Conservation (phyloP, 2,888 invertebrate species). For the Achlya flavicornis region DNA sequence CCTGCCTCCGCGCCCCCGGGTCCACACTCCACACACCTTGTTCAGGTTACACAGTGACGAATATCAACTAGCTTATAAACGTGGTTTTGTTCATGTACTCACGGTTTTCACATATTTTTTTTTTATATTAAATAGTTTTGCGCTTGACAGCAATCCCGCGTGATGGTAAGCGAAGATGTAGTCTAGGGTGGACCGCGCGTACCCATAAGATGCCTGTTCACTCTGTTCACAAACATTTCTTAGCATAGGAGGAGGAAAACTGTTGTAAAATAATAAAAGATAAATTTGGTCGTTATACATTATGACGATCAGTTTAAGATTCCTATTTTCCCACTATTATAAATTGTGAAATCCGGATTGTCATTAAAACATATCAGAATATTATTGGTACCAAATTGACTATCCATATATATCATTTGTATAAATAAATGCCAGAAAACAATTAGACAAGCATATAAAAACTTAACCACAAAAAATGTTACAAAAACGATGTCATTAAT, state of each 20-base stretch:
- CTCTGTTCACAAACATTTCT: too few species aligned
- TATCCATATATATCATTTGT: background rate
- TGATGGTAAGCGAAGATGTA: too few species aligned
- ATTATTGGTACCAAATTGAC: background rate
- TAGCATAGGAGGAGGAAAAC: too few species aligned
- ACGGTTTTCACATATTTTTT: background rate
- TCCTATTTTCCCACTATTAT: too few species aligned
- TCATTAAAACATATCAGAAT: background rate
- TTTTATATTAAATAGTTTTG: too few species aligned
- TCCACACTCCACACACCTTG: constrained; percentile 48
- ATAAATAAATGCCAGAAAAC: background rate
- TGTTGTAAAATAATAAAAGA: too few species aligned
- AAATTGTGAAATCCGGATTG: too few species aligned
- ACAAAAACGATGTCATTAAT: constrained; percentile 28
- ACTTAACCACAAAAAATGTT: constrained; percentile 12
- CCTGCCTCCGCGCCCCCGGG: constrained; percentile 58
- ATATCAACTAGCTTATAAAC: background rate
- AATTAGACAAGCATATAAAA: background rate
- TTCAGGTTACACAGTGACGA: constrained; percentile 54
- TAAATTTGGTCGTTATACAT: too few species aligned
- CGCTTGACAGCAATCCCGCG: too few species aligned
- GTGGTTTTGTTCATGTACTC: background rate
- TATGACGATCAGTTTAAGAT: too few species aligned
- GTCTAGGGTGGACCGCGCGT: background rate
- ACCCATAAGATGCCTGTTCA: background rate